Percentiles rank a stretch among this genome's conserved stretches.
Conservation (phyloP, 1,140 invertebrate genomes). For the Ips nitidus region DNA sequence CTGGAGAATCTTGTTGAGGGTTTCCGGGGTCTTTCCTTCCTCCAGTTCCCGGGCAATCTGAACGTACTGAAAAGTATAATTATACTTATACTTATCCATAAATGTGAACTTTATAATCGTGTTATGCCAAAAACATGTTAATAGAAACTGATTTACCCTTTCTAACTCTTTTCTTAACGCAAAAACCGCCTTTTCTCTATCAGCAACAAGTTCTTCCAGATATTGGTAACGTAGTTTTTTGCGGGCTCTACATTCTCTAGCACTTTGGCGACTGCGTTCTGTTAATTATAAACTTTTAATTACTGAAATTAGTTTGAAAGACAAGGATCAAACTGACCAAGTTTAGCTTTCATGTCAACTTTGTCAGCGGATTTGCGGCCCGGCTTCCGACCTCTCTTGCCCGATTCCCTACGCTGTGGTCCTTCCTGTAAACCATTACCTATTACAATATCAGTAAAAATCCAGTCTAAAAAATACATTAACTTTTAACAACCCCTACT, state of each 20-base stretch:
- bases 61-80: constrained; percentile 67
- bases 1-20: constrained; percentile 69
- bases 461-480: too few species aligned
- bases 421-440: constrained; percentile 55
- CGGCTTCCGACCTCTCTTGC: constrained; percentile 85
- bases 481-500: too few species aligned
- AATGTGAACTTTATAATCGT: neutral
- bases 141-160: constrained; percentile 62
- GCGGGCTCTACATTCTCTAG: constrained; percentile 92
- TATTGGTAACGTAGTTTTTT: constrained; percentile 98
- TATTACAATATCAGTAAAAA: constrained; percentile 1
- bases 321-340: constrained; percentile 61
- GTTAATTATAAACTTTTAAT: constrained; percentile 46
- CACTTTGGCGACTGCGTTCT: constrained; percentile 96
- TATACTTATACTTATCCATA: neutral
- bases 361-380: constrained; percentile 85
- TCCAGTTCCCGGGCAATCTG: constrained; percentile 79
- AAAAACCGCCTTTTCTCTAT: constrained; percentile 92
- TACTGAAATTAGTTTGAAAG: too few species aligned
- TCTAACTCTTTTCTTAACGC: constrained; percentile 88
- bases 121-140: neutral
- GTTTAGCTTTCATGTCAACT: constrained; percentile 91
- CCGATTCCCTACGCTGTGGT: constrained; percentile 71
- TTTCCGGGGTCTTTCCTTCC: constrained; percentile 75
- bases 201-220: constrained; percentile 90